Evolutionary conservation across 2,797 vertebrate species (phyloP).

Genomic region (Cossypha polioptera): DNA sequence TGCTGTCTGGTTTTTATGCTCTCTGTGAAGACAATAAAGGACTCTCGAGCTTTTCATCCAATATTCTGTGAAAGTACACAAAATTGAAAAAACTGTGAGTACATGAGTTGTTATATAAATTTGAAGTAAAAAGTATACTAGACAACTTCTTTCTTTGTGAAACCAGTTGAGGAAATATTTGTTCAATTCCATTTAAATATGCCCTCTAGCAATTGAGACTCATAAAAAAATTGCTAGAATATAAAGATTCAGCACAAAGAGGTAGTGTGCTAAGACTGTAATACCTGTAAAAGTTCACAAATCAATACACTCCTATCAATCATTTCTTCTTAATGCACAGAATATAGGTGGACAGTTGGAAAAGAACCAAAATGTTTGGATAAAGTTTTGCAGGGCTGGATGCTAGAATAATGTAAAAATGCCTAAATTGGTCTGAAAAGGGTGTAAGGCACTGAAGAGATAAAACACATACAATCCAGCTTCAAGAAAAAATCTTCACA

Average conservation of each 20-base stretch:
- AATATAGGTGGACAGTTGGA: neutral
- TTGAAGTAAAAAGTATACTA: neutral
- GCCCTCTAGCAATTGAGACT: neutral
- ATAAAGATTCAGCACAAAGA: neutral
- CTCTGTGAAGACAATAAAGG: neutral
- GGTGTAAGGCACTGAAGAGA: neutral
- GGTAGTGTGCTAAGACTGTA: neutral
- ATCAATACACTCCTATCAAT: neutral
- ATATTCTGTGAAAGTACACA: neutral
- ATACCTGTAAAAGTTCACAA: neutral
- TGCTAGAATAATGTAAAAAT: neutral
- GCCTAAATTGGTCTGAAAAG: neutral
- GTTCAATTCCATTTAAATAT: conserved; percentile 9
- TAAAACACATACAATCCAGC: neutral
- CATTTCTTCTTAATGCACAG: neutral
- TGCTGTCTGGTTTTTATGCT: neutral
- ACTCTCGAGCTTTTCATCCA: neutral
- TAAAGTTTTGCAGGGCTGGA: neutral
- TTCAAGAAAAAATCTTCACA: neutral
- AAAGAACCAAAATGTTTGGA: neutral
- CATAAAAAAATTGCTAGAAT: neutral
- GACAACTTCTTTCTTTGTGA: neutral
- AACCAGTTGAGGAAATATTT: neutral
- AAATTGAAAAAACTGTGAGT: neutral
- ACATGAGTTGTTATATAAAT: neutral